Conservation (phyloP, 1,140 invertebrate genomes). For the Uloborus diversus region DNA sequence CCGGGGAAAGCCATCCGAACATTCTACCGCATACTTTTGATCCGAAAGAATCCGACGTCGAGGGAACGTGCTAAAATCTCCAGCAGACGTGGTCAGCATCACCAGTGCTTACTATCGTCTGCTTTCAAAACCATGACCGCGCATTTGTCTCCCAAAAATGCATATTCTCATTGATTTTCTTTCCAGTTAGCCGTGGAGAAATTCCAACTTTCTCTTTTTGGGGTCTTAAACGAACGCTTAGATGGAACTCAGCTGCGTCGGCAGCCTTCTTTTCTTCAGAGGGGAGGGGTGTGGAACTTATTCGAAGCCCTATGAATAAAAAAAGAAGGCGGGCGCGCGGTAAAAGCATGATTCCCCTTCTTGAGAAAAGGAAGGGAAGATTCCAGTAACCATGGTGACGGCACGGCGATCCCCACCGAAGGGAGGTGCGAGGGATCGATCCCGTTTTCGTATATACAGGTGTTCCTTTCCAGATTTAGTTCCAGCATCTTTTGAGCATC, state of each 20-base stretch:
- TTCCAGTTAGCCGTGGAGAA: too few relatives aligned
- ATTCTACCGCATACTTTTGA: too few relatives aligned
- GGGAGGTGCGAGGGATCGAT: slow-evolving; percentile 54
- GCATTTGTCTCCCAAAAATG: too few relatives aligned
- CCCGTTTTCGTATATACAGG: slow-evolving; percentile 32
- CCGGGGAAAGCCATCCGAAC: too few relatives aligned
- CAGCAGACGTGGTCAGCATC: too few relatives aligned
- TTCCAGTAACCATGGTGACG: slow-evolving; percentile 30
- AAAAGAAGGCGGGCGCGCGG: slow-evolving; percentile 15
- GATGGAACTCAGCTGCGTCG: not conserved
- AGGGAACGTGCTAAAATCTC: too few relatives aligned
- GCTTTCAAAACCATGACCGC: too few relatives aligned
- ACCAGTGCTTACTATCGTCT: too few relatives aligned
- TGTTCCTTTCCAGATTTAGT: slow-evolving; percentile 41
- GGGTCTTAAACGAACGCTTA: not conserved
- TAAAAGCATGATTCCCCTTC: slow-evolving; percentile 47
- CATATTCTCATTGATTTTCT: too few relatives aligned
- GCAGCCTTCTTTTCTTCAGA: not conserved
- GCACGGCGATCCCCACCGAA: slow-evolving; percentile 42
- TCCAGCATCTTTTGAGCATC: slow-evolving; percentile 13
- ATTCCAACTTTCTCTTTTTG: not conserved
- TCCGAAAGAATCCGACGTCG: too few relatives aligned
- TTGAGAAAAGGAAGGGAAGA: slow-evolving; percentile 34
- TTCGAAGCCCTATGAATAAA: slow-evolving; percentile 16
- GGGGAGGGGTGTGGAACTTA: too few relatives aligned